Evolutionary conservation across 1,140 invertebrate species (phyloP), one percentile per base, ranked within the genome.

Genomic region (Microplitis mediator): DNA sequence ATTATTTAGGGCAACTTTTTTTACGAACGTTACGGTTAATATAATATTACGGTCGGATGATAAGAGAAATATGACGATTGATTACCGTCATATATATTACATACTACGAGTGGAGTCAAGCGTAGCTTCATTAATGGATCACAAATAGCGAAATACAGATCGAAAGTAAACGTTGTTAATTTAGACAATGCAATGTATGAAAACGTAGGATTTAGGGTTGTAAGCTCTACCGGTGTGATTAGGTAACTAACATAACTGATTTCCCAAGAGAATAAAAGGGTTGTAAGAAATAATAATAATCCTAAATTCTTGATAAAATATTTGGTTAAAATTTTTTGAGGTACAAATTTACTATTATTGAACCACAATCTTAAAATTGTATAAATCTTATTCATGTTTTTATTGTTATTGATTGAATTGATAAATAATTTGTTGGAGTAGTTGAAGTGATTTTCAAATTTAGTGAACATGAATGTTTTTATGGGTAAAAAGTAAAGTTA

Each of bases 151-250:
- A 45, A 9, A 45, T 14, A 45, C 56, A 54, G 63, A 45, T 65
- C 34, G 63, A 60, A 66, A 52, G 63, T 66, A 66, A 72, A 72
- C 39, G 70, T 45, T 52, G 45, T 58, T 72, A 72, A 66, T 60
- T 60, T 60, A 58, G 70, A 66, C 35, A 39, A 60, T 34, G 34
- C 66, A 60, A 72, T 72, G 36, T 72, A 36, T 45, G 39, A 34
- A 66, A 72, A 58, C 65, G 63, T 45, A 32, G 36, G 9, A 64
- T 64, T 13, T 34, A 61, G 14, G 39, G 39, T 45, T 45, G 8
- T 45, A 9, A 45, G 39, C 39, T 45, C 39, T 36, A 11, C 52
- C 56, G 35, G 45, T 52, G 31, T 6, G 34, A 61, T 70, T 63
- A 51, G 45, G 45, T 62, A 70, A 62, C 34, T 61, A 52, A 45